Base-by-base conservation (phyloP, 2,888 invertebrate genomes). In the Yponomeuta plumbellus region DNA sequence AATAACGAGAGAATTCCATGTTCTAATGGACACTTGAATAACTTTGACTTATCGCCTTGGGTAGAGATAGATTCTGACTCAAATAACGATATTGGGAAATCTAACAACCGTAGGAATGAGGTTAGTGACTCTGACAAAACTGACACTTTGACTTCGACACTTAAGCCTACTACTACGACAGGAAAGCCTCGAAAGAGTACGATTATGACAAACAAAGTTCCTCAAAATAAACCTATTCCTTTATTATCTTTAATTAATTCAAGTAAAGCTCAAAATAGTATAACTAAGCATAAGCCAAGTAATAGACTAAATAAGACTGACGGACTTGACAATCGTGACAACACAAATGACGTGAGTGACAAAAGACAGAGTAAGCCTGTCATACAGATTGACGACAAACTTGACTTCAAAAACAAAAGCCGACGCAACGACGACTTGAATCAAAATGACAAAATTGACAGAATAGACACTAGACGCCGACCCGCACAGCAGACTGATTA, bases 11-110 rank as follows among this genome's bases (percentile, higher is more conserved):
- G 94, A 67, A 79, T 93, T 58, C 81, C 92, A 0, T 95, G 95
- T 74, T 77, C 85, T 23, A 91, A 92, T 71, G 85, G 89, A 64
- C 75, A 92, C 1, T 82, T 93, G 0, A 92, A 92, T 65, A 92
- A 91, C 75, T 92, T 95, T 70, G 92, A 94, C 78, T 79, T 95
- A 64, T 88, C 89, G 0, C 91, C 93, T 0, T 95, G 95, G 95
- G 81, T 83, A 10, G 94, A 94, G 80, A 78, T 91, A 65, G 80
- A 79, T 71, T 78, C 79, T 1, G 84, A 85, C 68, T 80, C 81
- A 44, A 81, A 83, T 70, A 89, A 89, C 75, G 81, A 85, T 69
- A 80, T 89, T 22, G 78, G 77, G 61, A 87, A 88, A 77, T 76
- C 85, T 67, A 84, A 85, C 66, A 79, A 63, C 40, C 59, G 23